A percentile compares a stretch with the other conserved stretches of the same genome.
Evolutionary conservation across 1,140 invertebrate species (phyloP).

Genomic region (Aphaenogaster rudis): DNA sequence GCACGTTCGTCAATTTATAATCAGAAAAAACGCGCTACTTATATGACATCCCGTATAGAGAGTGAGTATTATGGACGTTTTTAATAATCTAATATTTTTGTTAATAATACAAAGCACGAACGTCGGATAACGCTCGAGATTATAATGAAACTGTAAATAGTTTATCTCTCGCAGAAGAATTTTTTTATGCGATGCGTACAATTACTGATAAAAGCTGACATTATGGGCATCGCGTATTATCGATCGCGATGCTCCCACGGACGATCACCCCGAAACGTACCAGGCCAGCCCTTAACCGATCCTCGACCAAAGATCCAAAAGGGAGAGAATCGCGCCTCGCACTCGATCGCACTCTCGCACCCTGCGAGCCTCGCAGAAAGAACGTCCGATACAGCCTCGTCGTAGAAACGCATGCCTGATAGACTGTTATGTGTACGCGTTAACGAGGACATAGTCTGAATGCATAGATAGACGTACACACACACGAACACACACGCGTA

Average conservation of each 20-base stretch:
- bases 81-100: slow-evolving; percentile 21
- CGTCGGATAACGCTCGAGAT: background rate
- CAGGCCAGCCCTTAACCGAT: background rate
- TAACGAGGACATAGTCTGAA: slow-evolving; percentile 41
- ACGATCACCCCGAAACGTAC: background rate
- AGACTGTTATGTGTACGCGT: slow-evolving; percentile 19
- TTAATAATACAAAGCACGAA: slow-evolving; percentile 5
- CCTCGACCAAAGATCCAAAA: slow-evolving; percentile 12
- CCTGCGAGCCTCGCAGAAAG: slow-evolving; percentile 30
- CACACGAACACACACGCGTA: background rate
- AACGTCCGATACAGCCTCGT: slow-evolving; percentile 26
- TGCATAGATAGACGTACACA: background rate
- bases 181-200: background rate
- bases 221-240: background rate
- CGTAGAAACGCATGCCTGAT: slow-evolving; percentile 49
- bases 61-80: background rate
- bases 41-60: background rate
- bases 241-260: background rate
- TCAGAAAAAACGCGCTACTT: background rate
- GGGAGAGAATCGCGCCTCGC: slow-evolving; percentile 32
- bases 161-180: slow-evolving; percentile 6
- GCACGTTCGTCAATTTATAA: background rate
- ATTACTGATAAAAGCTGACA: background rate
- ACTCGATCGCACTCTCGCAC: slow-evolving; percentile 31
- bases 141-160: slow-evolving; percentile 23